Evolutionary conservation across 2,888 invertebrate species (phyloP).

Genomic region (Melieria omissa): DNA sequence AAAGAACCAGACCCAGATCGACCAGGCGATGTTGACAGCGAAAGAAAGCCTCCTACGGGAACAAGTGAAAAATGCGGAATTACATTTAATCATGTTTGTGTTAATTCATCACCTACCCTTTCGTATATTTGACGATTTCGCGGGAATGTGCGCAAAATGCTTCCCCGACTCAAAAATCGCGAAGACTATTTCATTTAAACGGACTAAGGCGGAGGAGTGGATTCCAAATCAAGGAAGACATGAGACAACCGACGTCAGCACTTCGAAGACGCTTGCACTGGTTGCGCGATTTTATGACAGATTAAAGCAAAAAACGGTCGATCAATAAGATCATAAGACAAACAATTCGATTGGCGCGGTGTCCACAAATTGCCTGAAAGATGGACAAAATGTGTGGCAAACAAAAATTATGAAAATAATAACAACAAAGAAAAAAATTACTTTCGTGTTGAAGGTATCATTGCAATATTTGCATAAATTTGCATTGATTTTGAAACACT

Average conservation of each 20-base stretch:
- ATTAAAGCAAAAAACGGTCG: not conserved
- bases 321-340: too few relatives aligned
- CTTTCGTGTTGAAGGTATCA: too few relatives aligned
- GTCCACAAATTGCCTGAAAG: too few relatives aligned
- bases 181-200: not conserved
- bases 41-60: not conserved
- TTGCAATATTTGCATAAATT: too few relatives aligned
- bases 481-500: too few relatives aligned
- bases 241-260: constrained; percentile 1
- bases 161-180: constrained; percentile 6
- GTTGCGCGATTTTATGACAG: not conserved
- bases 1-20: not conserved
- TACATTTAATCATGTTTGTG: not conserved
- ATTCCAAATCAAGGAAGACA: not conserved
- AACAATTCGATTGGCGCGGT: too few relatives aligned
- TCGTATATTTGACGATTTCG: not conserved
- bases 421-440: too few relatives aligned
- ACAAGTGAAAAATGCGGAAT: not conserved
- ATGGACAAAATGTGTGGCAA: too few relatives aligned
- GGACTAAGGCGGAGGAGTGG: not conserved
- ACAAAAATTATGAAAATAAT: too few relatives aligned
- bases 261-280: not conserved
- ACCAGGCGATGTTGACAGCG: not conserved
- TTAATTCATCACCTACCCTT: too few relatives aligned
- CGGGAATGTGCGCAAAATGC: not conserved